Evolutionary conservation across 2,113 vertebrate genomes (phyloP).

Genomic region (Ictidomys tridecemlineatus): DNA sequence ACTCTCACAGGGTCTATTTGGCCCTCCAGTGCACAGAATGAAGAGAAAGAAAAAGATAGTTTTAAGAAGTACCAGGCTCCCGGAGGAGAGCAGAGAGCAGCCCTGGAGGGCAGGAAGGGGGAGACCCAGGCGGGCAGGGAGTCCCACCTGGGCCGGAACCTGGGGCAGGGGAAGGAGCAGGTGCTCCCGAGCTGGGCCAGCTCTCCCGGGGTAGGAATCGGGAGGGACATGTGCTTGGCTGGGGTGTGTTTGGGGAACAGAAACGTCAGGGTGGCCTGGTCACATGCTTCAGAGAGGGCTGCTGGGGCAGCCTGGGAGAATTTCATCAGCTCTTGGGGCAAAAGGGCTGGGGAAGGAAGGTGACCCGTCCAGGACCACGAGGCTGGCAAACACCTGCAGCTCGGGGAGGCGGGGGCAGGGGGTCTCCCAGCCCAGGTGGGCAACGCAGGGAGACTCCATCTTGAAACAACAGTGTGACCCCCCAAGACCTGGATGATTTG

Average conservation of each 20-base stretch:
- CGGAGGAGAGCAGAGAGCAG: too few species aligned
- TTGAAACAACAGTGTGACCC: neutral
- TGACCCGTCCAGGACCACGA: neutral
- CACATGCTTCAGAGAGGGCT: neutral
- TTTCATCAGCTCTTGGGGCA: neutral
- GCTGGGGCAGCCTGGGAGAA: neutral
- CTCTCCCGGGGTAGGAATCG: neutral
- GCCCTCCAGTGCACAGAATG: too few species aligned
- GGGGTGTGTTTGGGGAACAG: neutral
- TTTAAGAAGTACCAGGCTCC: neutral
- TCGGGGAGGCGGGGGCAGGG: neutral
- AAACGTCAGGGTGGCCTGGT: neutral
- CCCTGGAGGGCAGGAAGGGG: too few species aligned
- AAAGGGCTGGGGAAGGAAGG: neutral
- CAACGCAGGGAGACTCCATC: neutral
- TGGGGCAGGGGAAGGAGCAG: too few species aligned
- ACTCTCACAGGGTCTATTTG: fast-evolving
- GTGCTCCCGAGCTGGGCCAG: neutral
- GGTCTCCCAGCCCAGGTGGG: neutral
- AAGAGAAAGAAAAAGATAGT: neutral
- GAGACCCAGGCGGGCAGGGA: fast-evolving
- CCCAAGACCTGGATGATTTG: neutral
- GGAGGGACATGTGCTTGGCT: neutral
- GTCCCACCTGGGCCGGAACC: neutral
- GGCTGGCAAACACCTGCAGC: too few species aligned